Percentiles rank a stretch among this genome's conserved stretches.
Evolutionary conservation across 37 sponge, comb jelly and placozoan genomes (phyloP).

Genomic region (Amphimedon queenslandica): DNA sequence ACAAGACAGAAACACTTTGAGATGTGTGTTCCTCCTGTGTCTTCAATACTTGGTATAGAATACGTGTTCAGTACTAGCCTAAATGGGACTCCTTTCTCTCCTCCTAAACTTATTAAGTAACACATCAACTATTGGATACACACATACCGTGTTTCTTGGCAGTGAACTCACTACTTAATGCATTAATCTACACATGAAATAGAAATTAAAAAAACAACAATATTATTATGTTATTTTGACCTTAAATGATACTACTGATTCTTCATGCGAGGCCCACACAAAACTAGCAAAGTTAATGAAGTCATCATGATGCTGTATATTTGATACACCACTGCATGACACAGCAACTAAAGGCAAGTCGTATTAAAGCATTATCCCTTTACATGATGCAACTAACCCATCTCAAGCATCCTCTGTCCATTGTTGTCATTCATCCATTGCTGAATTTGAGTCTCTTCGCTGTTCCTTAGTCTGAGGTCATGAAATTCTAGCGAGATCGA

Average conservation of each 20-base stretch:
- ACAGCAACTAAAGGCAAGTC: conserved; percentile 8
- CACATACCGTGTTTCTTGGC: conserved; percentile 68
- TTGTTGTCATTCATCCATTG: conserved; percentile 57
- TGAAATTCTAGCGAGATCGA: conserved; percentile 38
- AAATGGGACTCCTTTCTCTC: conserved; percentile 73
- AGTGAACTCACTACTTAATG: conserved; percentile 73
- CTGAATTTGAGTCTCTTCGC: conserved; percentile 57
- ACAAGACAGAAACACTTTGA: conserved; percentile 7
- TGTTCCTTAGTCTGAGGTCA: conserved; percentile 47
- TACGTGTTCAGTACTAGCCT: conserved; percentile 36
- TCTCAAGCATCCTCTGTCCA: conserved; percentile 42
- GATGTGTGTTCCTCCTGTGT: neutral
- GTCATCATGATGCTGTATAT: conserved; percentile 14
- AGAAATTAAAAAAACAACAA: neutral
- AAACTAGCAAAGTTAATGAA: conserved; percentile 21
- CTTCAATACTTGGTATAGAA: neutral
- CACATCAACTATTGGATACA: neutral
- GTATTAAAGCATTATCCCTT: neutral
- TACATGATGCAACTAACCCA: conserved; percentile 24
- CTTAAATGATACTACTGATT: conserved; percentile 34
- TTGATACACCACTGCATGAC: conserved; percentile 33
- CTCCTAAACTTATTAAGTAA: conserved; percentile 30
- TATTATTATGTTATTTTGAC: neutral
- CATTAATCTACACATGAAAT: conserved; percentile 31
- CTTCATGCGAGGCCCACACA: conserved; percentile 20